Percentiles rank a stretch among this genome's conserved stretches.
Conservation (phyloP, 2,113 vertebrate species). For the Elephas maximus region DNA sequence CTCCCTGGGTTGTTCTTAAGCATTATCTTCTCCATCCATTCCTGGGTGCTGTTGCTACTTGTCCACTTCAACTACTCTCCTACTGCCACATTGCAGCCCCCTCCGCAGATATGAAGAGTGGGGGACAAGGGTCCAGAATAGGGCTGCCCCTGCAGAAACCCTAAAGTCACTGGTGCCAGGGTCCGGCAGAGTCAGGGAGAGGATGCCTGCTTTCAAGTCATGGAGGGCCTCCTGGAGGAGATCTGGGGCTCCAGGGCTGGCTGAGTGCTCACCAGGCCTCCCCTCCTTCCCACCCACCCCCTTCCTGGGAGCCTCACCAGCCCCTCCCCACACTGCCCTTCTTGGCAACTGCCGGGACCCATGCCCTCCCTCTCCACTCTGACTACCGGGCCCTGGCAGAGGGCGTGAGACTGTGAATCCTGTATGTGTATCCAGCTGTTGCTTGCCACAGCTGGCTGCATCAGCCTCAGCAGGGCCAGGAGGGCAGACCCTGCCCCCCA, state of each 20-base stretch:
- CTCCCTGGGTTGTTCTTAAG: background rate
- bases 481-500: background rate
- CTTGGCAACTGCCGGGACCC: background rate
- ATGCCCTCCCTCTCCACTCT: background rate
- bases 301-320: background rate
- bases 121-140: background rate
- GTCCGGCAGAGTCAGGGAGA: background rate
- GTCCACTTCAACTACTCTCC: too few relatives aligned
- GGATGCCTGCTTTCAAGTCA: background rate
- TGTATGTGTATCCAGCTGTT: slow-evolving; percentile 70
- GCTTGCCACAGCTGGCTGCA: slow-evolving; percentile 71
- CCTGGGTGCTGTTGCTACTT: background rate
- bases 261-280: background rate
- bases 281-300: rapidly evolving
- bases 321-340: background rate
- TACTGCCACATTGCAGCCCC: background rate
- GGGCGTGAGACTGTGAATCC: slow-evolving; percentile 52
- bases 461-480: background rate
- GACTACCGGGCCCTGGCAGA: slow-evolving; percentile 8
- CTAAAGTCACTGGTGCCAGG: background rate
- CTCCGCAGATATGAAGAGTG: background rate
- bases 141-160: background rate
- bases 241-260: background rate
- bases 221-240: background rate
- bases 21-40: background rate